Evolutionary conservation across 2,113 vertebrate genomes (phyloP), one percentile per base, ranked within the genome.

Genomic region (Cephalopholis sonnerati): DNA sequence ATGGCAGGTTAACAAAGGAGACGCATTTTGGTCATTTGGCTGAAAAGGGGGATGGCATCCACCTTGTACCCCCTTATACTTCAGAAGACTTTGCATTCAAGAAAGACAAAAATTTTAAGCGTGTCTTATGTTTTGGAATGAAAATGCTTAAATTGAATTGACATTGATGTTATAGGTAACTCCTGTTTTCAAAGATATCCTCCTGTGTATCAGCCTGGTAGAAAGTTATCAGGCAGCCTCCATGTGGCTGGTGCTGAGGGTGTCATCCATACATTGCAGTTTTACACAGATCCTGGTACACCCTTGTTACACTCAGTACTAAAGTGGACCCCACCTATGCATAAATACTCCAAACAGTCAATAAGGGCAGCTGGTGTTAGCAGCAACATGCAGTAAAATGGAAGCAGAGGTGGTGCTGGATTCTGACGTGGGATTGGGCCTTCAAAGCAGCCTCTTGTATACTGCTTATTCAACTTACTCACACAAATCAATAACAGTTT

Each of bases 401-500:
- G 53, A 89, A 70, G 39, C 59, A 81, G 82, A 79, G 82, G 79
- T 66, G 54, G 9, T 57, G 41, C 29, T 22, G 41, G 64, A 71
- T 74, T 80, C 83, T 77, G 76, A 80, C 86, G 71, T 11, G 32
- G 55, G 77, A 57, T 55, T 84, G 85, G 82, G 66, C 80, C 57
- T 86, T 87, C 68, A 64, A 79, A 78, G 57, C 79, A 71, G 46
- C 80, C 76, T 85, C 77, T 82, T 70, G 65, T 71, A 70, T 63
- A 41, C 69, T 80, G 73, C 83, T 90, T 90, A 86, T 91, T 88
- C 82, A 84, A 85, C 82, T 82, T 89, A 84, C 79, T 84, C 74
- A 77, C 67, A 79, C 82, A 65, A 76, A 93, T 93, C 92, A 87
- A 92, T 92, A 91, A 51, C 88, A 84, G 93, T 91, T 93, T 89